Conservation (phyloP, 2,888 invertebrate genomes). For the Cephus sareptanus region DNA sequence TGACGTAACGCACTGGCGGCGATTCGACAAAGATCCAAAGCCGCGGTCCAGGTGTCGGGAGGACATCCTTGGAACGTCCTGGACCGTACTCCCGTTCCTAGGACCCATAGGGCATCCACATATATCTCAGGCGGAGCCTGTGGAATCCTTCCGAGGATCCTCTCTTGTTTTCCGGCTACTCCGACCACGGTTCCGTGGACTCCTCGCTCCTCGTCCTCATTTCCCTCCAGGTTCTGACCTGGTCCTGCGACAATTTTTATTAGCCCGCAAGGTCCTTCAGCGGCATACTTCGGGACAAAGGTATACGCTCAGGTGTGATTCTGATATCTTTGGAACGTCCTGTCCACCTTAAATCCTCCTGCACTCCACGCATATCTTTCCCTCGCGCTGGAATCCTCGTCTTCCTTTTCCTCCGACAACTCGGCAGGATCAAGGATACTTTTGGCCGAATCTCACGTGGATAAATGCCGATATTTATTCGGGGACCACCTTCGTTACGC, state of each 20-base stretch:
- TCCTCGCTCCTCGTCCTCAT: not conserved
- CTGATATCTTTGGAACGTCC: conserved; percentile 55
- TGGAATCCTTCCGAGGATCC: not conserved
- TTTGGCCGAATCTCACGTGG: conserved; percentile 48
- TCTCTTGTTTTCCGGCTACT: not conserved
- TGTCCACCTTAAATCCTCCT: conserved; percentile 23
- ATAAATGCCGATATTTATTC: conserved; percentile 49
- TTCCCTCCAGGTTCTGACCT: not conserved
- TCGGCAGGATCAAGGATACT: conserved; percentile 35
- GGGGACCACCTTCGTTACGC: conserved; percentile 61
- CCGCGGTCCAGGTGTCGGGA: conserved; percentile 17
- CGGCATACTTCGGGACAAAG: conserved; percentile 21
- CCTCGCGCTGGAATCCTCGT: conserved; percentile 27
- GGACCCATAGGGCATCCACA: not conserved
- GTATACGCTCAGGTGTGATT: conserved; percentile 50
- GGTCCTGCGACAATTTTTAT: not conserved
- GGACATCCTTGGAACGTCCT: conserved; percentile 44
- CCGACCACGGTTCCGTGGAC: conserved; percentile 15
- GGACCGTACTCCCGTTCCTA: conserved; percentile 10
- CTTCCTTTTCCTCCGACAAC: conserved; percentile 6
- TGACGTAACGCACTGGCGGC: conserved; percentile 35
- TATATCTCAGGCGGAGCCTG: not conserved
- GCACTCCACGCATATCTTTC: not conserved
- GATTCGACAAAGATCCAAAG: conserved; percentile 29
- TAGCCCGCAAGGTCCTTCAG: not conserved